Evolutionary conservation across 1,140 invertebrate genomes (phyloP).

Genomic region (Melitaea cinxia): DNA sequence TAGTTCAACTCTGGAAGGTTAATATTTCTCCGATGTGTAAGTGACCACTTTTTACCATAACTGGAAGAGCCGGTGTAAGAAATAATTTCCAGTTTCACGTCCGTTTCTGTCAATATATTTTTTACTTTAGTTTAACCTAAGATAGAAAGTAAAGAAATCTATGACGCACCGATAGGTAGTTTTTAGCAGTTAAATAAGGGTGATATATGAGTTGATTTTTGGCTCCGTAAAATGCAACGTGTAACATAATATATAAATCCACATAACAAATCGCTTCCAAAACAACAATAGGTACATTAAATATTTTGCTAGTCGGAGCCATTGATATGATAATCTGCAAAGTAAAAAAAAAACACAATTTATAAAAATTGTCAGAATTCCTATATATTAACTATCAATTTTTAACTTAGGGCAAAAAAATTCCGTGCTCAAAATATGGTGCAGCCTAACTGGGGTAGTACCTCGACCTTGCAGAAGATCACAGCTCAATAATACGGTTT

Average conservation of each 20-base stretch:
- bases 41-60: background rate
- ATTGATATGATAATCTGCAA: constrained; percentile 63
- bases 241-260: constrained; percentile 74
- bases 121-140: background rate
- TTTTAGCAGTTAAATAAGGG: constrained; percentile 74
- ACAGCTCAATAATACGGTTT: too few relatives aligned
- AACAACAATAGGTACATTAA: constrained; percentile 55
- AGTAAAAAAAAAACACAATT: constrained; percentile 22
- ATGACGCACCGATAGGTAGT: constrained; percentile 65
- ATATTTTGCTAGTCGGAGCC: constrained; percentile 59
- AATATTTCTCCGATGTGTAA: background rate
- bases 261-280: constrained; percentile 71
- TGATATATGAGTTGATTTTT: constrained; percentile 78
- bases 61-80: background rate
- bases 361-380: too few relatives aligned
- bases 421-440: too few relatives aligned
- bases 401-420: too few relatives aligned
- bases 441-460: too few relatives aligned
- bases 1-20: background rate
- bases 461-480: too few relatives aligned
- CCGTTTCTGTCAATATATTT: background rate
- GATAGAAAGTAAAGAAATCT: background rate
- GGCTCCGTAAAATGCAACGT: constrained; percentile 73
- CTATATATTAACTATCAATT: too few relatives aligned
- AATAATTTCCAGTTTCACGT: background rate